Percentiles rank a stretch among this genome's conserved stretches.
These are phyloP conservation scores for Ichneumoninae sp. DNA, from an alignment of 2,888 invertebrate genomes.

Conservation along the genomic window DNA sequence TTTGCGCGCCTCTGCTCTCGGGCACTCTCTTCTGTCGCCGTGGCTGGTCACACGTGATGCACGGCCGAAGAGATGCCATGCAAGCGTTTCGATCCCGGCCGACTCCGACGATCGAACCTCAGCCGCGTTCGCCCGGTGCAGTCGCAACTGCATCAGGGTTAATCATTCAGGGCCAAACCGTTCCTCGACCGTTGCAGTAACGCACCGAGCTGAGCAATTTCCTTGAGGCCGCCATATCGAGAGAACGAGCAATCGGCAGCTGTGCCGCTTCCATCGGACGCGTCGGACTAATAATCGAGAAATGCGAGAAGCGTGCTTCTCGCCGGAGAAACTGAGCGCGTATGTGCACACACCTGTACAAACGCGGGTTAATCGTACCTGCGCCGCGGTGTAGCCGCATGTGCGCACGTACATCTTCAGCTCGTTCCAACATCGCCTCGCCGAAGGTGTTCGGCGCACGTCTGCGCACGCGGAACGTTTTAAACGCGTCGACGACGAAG, in stretches of 20 bases:
- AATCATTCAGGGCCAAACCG: conserved; percentile 33
- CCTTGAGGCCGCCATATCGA: conserved; percentile 44
- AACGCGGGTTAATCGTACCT: conserved; percentile 11
- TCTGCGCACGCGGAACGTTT: conserved; percentile 46
- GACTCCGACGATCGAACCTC: background rate
- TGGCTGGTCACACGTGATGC: background rate
- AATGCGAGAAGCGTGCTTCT: conserved; percentile 14
- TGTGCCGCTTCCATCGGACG: conserved; percentile 1
- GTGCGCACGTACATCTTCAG: conserved; percentile 10
- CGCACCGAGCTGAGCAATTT: conserved; percentile 39
- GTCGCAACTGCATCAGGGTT: conserved; percentile 40
- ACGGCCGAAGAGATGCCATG: background rate
- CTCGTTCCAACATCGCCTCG: background rate
- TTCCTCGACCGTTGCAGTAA: background rate
- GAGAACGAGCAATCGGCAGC: conserved; percentile 14
- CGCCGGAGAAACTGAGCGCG: conserved; percentile 30
- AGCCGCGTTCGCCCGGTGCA: background rate
- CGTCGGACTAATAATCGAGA: conserved; percentile 42
- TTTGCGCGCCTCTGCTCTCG: conserved; percentile 66
- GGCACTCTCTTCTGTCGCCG: conserved; percentile 50
- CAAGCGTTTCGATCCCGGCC: background rate
- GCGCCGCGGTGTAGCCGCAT: background rate
- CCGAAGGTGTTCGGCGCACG: conserved; percentile 30
- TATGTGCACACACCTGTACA: background rate
- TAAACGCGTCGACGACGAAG: conserved; percentile 20